Percentiles rank a stretch among this genome's conserved stretches.
Conservation (phyloP, 1,140 invertebrate genomes). For the Trichogramma pretiosum region DNA sequence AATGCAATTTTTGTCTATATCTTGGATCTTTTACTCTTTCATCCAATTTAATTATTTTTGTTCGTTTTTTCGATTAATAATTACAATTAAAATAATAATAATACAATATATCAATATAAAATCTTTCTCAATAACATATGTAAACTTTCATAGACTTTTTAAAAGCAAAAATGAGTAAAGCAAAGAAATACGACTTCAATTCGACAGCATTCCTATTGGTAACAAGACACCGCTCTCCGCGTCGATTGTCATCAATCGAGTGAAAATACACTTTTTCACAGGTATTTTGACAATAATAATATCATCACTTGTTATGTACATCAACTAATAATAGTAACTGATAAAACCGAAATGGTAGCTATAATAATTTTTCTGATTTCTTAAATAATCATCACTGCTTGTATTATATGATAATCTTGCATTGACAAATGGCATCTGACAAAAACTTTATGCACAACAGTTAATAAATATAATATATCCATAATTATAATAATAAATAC, state of each 20-base stretch:
- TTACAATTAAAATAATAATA: too few relatives aligned
- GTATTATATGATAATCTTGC: constrained; percentile 15
- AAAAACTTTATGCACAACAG: constrained; percentile 42
- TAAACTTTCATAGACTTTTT: constrained; percentile 3
- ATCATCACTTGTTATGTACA: too few relatives aligned
- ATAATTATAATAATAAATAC: constrained; percentile 23
- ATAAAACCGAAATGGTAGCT: too few relatives aligned
- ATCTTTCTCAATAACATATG: constrained; percentile 6
- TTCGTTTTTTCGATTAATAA: constrained; percentile 4
- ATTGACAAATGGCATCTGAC: constrained; percentile 20
- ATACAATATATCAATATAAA: too few relatives aligned
- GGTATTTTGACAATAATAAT: too few relatives aligned
- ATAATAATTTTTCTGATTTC: constrained; percentile 13
- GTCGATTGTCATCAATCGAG: too few relatives aligned
- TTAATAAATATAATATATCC: constrained; percentile 33
- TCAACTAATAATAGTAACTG: too few relatives aligned
- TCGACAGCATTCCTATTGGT: too few relatives aligned
- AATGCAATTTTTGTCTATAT: constrained; percentile 6
- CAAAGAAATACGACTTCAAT: constrained; percentile 7
- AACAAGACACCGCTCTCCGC: constrained; percentile 4
- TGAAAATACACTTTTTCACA: too few relatives aligned
- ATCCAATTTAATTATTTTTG: constrained; percentile 7
- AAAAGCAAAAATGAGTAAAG: background rate
- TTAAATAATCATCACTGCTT: constrained; percentile 7
- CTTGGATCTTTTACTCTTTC: constrained; percentile 14